A percentile compares a stretch with the other conserved stretches of the same genome.
phyloP scores from a whole-genome alignment of 2,888 invertebrate genomes.

The Phragmatobia fuliginosa region DNA sequence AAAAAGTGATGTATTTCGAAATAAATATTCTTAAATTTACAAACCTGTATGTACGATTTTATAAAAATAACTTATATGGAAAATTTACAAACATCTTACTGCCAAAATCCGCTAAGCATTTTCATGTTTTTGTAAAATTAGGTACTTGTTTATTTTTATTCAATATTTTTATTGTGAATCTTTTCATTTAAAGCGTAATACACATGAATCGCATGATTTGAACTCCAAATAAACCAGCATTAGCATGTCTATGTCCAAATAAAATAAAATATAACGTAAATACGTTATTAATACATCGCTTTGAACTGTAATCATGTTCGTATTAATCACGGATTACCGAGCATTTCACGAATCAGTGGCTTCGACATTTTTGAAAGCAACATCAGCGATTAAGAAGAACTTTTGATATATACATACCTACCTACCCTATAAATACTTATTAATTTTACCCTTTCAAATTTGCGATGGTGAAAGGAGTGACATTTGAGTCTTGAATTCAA shows the following conservation, averaged over 20 bases:
- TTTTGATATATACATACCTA: constrained; percentile 3
- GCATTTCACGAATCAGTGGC: constrained; percentile 42
- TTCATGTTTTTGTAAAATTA: too few relatives aligned
- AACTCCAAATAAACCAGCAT: neutral
- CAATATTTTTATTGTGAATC: neutral
- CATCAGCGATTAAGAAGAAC: constrained; percentile 25
- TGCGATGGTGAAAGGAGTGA: neutral
- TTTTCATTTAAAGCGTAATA: neutral
- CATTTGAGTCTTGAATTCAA: neutral
- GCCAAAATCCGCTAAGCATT: neutral
- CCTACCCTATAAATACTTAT: neutral
- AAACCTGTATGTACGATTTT: too few relatives aligned
- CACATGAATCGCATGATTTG: neutral
- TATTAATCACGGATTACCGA: constrained; percentile 46
- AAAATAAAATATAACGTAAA: neutral
- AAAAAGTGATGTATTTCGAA: too few relatives aligned
- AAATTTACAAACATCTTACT: too few relatives aligned
- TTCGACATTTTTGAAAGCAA: constrained; percentile 38
- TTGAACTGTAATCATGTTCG: constrained; percentile 25
- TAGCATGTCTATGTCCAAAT: neutral
- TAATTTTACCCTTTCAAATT: neutral
- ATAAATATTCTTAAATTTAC: too few relatives aligned
- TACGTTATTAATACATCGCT: constrained; percentile 21
- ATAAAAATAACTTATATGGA: too few relatives aligned
- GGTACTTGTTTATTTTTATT: too few relatives aligned